A percentile compares a stretch with the other conserved stretches of the same genome.
phyloP scores from a whole-genome alignment of 2,888 invertebrate genomes.

The Oasisia sp. region DNA sequence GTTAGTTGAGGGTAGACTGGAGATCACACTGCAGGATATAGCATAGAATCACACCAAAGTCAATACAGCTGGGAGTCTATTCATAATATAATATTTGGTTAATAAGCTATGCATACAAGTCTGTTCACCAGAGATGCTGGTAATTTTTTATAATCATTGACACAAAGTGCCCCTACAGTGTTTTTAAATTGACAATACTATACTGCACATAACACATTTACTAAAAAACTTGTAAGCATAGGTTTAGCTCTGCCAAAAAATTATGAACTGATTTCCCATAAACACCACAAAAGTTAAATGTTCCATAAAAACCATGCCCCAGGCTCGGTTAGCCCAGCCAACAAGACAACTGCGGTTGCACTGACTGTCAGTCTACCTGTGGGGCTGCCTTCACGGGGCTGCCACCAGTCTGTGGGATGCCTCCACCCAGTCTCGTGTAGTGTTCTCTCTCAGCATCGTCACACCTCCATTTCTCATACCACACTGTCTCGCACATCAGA shows the following conservation, averaged over 20 bases:
- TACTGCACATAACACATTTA: neutral
- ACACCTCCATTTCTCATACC: neutral
- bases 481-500: neutral
- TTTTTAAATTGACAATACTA: neutral
- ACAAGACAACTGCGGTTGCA: neutral
- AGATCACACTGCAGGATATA: neutral
- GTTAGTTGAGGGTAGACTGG: neutral
- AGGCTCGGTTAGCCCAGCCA: neutral
- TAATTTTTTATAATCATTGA: neutral
- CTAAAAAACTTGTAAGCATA: neutral
- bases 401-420: neutral
- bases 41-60: neutral
- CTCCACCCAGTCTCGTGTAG: neutral
- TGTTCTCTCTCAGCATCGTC: neutral
- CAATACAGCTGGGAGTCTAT: neutral
- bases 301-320: neutral
- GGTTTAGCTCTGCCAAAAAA: neutral
- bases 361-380: neutral
- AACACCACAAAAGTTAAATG: neutral
- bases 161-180: neutral
- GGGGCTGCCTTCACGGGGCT: neutral
- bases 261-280: neutral
- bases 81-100: neutral
- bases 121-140: conserved; percentile 3
- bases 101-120: neutral